Conservation (phyloP, 64 coral and sea anemone species). For the Stichodactyla mertensii region DNA sequence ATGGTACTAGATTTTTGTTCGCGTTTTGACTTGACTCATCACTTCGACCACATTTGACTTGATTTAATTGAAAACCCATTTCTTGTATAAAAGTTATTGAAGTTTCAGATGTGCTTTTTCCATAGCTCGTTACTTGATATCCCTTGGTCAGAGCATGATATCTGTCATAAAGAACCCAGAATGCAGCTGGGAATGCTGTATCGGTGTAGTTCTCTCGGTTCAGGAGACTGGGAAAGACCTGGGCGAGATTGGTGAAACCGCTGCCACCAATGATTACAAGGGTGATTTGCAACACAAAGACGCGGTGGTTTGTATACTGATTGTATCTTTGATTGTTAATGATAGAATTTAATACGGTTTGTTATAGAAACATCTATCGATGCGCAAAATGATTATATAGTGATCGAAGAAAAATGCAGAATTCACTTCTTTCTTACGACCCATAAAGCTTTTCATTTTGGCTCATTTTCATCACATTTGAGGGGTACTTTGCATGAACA, state of each 20-base stretch:
- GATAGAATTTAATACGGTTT: too few species aligned
- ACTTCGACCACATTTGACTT: too few species aligned
- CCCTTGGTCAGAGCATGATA: conserved; percentile 8
- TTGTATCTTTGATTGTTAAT: background rate
- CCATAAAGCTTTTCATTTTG: too few species aligned
- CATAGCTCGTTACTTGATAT: conserved; percentile 31
- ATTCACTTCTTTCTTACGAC: too few species aligned
- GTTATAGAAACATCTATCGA: too few species aligned
- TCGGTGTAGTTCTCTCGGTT: conserved; percentile 32
- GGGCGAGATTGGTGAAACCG: background rate
- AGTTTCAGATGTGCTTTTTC: background rate
- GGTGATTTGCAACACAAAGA: background rate
- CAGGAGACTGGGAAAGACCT: background rate
- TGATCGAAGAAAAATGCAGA: too few species aligned
- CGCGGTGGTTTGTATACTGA: background rate
- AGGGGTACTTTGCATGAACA: too few species aligned
- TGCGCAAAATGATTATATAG: too few species aligned
- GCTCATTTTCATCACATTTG: too few species aligned
- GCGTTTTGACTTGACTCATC: too few species aligned
- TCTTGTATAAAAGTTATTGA: background rate
- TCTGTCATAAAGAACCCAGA: conserved; percentile 30
- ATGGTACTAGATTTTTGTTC: too few species aligned
- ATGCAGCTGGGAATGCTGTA: conserved; percentile 49
- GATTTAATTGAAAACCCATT: too few species aligned
- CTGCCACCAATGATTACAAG: conserved; percentile 3